A percentile compares a stretch with the other conserved stretches of the same genome.
Evolutionary conservation across 2,797 vertebrate genomes (phyloP).

Genomic region (Syndactyla subalaris): DNA sequence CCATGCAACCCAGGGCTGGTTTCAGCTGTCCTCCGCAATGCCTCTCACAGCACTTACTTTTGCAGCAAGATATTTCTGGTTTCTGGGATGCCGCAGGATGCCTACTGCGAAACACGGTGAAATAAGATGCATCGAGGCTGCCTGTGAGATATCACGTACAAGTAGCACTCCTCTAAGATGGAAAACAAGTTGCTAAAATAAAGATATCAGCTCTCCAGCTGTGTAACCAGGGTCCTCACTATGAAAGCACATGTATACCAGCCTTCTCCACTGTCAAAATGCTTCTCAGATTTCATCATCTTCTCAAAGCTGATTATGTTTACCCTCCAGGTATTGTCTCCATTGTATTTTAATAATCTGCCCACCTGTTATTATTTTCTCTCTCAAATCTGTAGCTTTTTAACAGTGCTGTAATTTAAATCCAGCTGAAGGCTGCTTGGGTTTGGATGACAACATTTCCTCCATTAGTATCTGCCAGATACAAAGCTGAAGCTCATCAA

Average conservation of each 20-base stretch:
- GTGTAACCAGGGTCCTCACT: slow-evolving; percentile 16
- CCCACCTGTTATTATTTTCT: slow-evolving; percentile 40
- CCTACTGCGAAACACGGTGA: not conserved
- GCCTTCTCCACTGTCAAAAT: not conserved
- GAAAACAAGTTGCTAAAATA: slow-evolving; percentile 21
- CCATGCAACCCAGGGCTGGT: fast-evolving
- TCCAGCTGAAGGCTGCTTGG: slow-evolving; percentile 20
- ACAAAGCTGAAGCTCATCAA: slow-evolving; percentile 25
- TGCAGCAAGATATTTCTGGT: not conserved
- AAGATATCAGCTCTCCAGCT: slow-evolving; percentile 29
- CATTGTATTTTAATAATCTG: slow-evolving; percentile 39
- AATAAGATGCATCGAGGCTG: not conserved
- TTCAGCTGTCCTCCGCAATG: not conserved
- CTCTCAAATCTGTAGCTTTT: slow-evolving; percentile 21
- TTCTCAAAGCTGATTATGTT: slow-evolving; percentile 38
- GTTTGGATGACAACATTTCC: not conserved
- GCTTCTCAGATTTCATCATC: slow-evolving; percentile 13
- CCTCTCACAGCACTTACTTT: not conserved
- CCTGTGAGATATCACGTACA: not conserved
- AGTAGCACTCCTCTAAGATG: not conserved
- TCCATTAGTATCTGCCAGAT: slow-evolving; percentile 5
- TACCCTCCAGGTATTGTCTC: slow-evolving; percentile 26
- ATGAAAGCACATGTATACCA: not conserved
- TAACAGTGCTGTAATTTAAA: slow-evolving; percentile 35
- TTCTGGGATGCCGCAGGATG: not conserved